Evolutionary conservation across 2,797 vertebrate species (phyloP), one percentile per base, ranked within the genome.

Genomic region (Oceanodroma leucorhoa): DNA sequence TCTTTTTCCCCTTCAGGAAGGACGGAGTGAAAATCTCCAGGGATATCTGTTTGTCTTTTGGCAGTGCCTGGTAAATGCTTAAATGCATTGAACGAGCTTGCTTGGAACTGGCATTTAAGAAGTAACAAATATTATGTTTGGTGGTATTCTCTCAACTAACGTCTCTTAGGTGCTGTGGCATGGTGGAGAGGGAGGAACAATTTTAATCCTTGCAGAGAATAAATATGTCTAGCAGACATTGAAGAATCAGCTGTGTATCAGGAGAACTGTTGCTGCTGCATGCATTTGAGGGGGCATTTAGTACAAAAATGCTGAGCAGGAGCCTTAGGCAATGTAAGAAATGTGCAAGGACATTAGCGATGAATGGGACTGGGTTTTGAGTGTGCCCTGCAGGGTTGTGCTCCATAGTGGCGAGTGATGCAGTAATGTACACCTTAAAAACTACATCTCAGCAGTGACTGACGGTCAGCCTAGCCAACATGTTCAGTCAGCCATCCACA

Each of bases 21-120:
- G 45, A 38, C 29, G 1, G 67, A 70, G n/a, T 84, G 36, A 95
- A 84, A 82, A 75, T 87, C 81, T 94, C 83, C 80, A 93, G 86
- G 36, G 83, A 51, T 77, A 11, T 45, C 30, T 93, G 77, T 72
- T 87, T 96, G 77, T 77, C 88, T 77, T 81, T 72, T 93, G 73
- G 76, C 91, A 91, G 48, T 38, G 66, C 48, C n/a, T 77, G 70
- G 58, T 50, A 76, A 88, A 88, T 79, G 83, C 91, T 93, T 76
- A 57, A 75, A 71, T 0, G 1, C 51, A 32, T 82, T 88, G 73
- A 94, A 70, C 43, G 70, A 13, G 50, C 48, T 80, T 82, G 73
- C 85, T 88, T 90, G 91, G 73, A 66, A 72, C 53, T 6, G 6
- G 38, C 51, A 43, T 91, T 94, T 41, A 54, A 86, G 62, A 86